Base-by-base conservation (phyloP, 2,888 invertebrate genomes). In the Hemistola chrysoprasaria region DNA sequence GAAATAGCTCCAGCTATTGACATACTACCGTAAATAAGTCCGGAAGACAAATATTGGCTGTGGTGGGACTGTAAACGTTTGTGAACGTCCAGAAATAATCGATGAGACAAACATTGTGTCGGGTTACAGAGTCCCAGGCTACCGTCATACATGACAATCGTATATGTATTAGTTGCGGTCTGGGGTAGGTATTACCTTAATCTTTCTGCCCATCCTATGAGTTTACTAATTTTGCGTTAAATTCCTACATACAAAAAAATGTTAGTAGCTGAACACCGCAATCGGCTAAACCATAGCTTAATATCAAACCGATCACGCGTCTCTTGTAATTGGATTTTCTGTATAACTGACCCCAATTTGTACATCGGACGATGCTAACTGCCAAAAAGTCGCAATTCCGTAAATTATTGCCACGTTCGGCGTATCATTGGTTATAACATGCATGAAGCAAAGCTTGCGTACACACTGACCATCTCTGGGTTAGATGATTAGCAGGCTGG, bases 71-170 rank as follows among this genome's bases (percentile, higher is more conserved):
- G 62, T 49, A 62, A 67, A 70, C 59, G 65, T 74, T 76, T 68
- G 65, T 53, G 44, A 47, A 66, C 58, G 71, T 72, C 70, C 63
- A 61, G 58, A 66, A 62, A 66, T 76, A 71, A 78, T 73, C 64
- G 74, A 77, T 71, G 65, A 53, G 27, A 29, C 53, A 72, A 69
- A 70, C 67, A 68, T 42, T 39, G 63, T 58, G 50, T 75, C 56
- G 33, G 45, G 59, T 73, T 72, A 56, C 76, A 36, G 40, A 35
- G 36, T n/a, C n/a, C n/a, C n/a, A 22, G 4, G 23, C 27, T 6
- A 9, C 27, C 24, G 11, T 36, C 37, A 46, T 50, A 53, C 42
- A 49, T 55, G 31, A 31, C 36, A 30, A 37, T 11, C 22, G 34
- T 29, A 11, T 8, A 16, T 4, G 16, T 3, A 4, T 4, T 16